Evolutionary conservation across 2,888 invertebrate species (phyloP), one percentile per base, ranked within the genome.

Genomic region (Clostera curtula): DNA sequence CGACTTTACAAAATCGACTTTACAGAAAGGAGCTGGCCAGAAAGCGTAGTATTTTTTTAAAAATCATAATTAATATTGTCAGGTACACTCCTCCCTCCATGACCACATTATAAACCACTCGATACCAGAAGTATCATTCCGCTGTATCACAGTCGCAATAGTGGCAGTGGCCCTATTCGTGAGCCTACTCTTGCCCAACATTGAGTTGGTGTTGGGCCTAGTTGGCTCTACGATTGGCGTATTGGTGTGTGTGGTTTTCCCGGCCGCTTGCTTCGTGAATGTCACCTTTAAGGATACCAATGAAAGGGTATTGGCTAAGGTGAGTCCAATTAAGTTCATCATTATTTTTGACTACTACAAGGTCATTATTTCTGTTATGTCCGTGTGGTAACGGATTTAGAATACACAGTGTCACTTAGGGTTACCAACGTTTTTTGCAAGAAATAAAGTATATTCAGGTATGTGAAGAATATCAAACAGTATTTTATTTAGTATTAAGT

Each of bases 171-270:
- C 97, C 0, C 83, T 98, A 25, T 74, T 89, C 31, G 87, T 93
- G 30, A 96, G 96, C 7, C 88, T 98, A 25, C 68, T 96, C 39
- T 90, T 98, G 47, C 98, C 98, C 8, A 97, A 95, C 60, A 95
- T 96, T 32, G 96, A 98, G 80, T 88, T 98, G 50, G 95, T 98
- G 28, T 87, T 99, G 32, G 97, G 97, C 0, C 77, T 98, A 16
- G 91, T 96, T 17, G 98, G 98, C 1, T 95, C 98, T 1, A 97
- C 98, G 0, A 96, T 97, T 48, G 98, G 98, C 0, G 93, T 96
- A 7, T 88, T 95, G 43, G 92, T 98, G 43, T 97, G 97, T 54
- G 89, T 97, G 16, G 90, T 98, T 56, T 93, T 97, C 56, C 98
- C 98, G 0, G 93, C 97, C 0, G 87, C 93, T 1, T 93, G 96